A percentile compares a stretch with the other conserved stretches of the same genome.
These are phyloP conservation scores for Stenopsyche tienmushanensis DNA, from an alignment of 1,140 invertebrate species.

Conservation along the genomic window DNA sequence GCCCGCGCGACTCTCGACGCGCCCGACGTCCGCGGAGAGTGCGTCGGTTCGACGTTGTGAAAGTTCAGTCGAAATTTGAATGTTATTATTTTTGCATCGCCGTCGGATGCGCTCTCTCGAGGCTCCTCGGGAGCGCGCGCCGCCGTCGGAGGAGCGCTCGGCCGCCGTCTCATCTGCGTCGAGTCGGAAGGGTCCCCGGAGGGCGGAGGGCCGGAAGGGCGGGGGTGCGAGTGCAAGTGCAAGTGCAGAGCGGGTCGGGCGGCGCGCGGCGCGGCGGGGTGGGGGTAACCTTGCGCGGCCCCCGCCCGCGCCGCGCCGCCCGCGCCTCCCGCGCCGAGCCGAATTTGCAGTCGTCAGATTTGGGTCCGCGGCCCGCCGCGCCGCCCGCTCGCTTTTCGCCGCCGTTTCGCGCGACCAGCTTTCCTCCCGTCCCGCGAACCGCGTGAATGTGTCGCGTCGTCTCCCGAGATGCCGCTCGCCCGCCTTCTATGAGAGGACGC, in stretches of 20 bases:
- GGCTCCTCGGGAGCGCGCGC: no score
- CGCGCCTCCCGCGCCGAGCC: not conserved
- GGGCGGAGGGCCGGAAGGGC: conserved; percentile 43
- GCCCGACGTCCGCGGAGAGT: no score
- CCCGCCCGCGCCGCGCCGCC: not conserved
- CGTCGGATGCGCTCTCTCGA: no score
- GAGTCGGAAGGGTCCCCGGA: not conserved
- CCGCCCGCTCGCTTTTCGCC: not conserved
- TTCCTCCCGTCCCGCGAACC: not conserved
- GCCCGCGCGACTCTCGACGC: no score
- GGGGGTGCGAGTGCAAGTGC: conserved; percentile 7
- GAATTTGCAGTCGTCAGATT: conserved; percentile 41
- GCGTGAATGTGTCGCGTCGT: not conserved
- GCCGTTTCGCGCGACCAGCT: not conserved
- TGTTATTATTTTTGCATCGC: no score
- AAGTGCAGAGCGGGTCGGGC: conserved; percentile 19
- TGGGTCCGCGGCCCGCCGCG: conserved; percentile 27
- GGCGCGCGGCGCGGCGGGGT: conserved; percentile 42
- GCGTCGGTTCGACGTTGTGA: no score
- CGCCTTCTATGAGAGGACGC: no score
- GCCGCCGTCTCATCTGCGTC: not conserved
- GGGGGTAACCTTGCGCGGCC: conserved; percentile 29
- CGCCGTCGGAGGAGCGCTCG: not conserved
- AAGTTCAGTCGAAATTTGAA: no score
- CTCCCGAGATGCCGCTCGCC: no score